Evolutionary conservation across 2,888 invertebrate species (phyloP), one percentile per base, ranked within the genome.

Genomic region (Clanis bilineata): DNA sequence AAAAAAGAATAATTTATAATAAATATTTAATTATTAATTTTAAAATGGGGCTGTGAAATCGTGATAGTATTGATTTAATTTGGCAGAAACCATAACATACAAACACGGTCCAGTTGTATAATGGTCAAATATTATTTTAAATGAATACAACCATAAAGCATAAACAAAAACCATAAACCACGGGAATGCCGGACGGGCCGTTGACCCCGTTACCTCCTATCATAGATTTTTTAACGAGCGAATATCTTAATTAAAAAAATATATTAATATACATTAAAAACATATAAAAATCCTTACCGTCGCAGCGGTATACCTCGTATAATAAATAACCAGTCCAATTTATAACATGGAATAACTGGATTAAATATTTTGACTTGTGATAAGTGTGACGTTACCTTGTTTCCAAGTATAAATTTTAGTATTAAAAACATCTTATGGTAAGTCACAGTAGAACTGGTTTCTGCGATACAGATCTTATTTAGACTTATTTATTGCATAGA

Each of bases 341-440:
- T 66, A 69, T 64, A 67, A 64, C 62, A 65, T 64, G n/a, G n/a
- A 65, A 62, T 59, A 60, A 25, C 47, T 57, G 10, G 58, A 59
- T 63, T 62, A 67, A 65, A 67, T 58, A 41, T 41, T 41, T 18
- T 21, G 41, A 41, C 41, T 7, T 41, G 18, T 41, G 41, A 41
- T 18, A 18, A 18, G 18, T 41, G 18, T 6, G 18, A 18, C 18
- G 15, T 18, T 6, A 41, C 9, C 36, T 36, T 36, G 36, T 36
- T 41, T 41, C 41, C 15, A 41, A 41, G 7, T 41, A 5, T 47
- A 4, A 5, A 28, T 47, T 47, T 25, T 28, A 28, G 25, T 28
- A 28, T 63, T 47, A 1, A 45, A 44, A 44, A 4, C 7, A 12
- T 25, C 15, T 5, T 47, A 32, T 32, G 51, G 51, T 51, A 51